Base-by-base conservation (phyloP, 2,113 vertebrate species). In the Microcebus tavaratra region DNA sequence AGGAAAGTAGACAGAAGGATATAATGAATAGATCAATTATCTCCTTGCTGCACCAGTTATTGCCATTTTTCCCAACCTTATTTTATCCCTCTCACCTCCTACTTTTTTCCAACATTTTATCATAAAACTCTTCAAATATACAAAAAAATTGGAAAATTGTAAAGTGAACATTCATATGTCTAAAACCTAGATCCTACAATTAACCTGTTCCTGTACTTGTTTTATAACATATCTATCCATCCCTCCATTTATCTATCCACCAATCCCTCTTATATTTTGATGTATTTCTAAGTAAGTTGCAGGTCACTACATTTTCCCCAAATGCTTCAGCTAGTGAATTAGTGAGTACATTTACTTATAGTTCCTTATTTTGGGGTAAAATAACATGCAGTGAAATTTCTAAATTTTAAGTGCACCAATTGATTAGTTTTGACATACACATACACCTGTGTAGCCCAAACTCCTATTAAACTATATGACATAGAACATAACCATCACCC, bases 91-190 rank as follows among this genome's bases (percentile, higher is more conserved):
- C 39, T 73, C 17, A 68, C 21, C 57, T 93, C 36, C n/a, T 20
- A 89, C 59, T 91, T 93, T 73, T 79, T 25, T 15, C 50, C 3
- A 94, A 81, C 6, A 81, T 88, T 83, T 95, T 89, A 86, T 89
- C 82, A 89, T 57, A 68, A 93, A 76, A 72, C n/a, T 67, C 29
- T 88, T 90, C 21, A 96, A 94, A 86, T 68, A 83, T 25, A 79
- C 8, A 90, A 45, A 94, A 94, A 92, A 87, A 9, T 45, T 80
- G 31, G 89, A 97, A 81, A 93, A 57, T 72, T 84, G 1, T 83
- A 61, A 88, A 59, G 48, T 94, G 59, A 90, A 93, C 9, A 45
- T 27, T 84, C 13, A 85, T 68, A 45, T 86, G 39, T 79, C 29
- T 8, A 93, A 14, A 39, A 57, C n/a, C 15, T 73, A 89, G 13